phyloP scores from a whole-genome alignment of 2,113 vertebrate species.

The Amphilophus citrinellus region DNA sequence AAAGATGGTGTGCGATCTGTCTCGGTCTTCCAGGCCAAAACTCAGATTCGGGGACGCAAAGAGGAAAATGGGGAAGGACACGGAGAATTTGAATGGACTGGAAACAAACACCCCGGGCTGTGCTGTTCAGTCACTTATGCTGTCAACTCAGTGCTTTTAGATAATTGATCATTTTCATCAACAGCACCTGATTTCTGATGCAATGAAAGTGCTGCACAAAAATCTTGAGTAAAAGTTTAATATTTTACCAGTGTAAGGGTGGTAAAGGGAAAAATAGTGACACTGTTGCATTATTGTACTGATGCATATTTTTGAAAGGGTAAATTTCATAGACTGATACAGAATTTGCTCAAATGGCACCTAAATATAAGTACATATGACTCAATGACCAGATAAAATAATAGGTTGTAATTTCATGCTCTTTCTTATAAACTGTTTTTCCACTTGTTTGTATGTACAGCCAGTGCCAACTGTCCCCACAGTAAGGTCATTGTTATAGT shows the following conservation, averaged over 20 bases:
- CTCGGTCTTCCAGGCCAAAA: slow-evolving; percentile 23
- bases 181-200: background rate
- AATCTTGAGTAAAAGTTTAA: background rate
- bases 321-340: background rate
- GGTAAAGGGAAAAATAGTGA: background rate
- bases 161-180: background rate
- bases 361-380: background rate
- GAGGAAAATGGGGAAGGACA: slow-evolving; percentile 21
- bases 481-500: slow-evolving; percentile 43
- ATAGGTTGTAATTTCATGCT: background rate
- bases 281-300: background rate
- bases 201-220: slow-evolving; percentile 11
- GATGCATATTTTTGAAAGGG: background rate
- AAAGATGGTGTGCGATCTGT: slow-evolving; percentile 33
- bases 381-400: background rate
- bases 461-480: slow-evolving; percentile 27
- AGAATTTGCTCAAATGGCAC: background rate
- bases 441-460: slow-evolving; percentile 10
- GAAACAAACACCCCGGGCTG: slow-evolving; percentile 39
- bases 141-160: slow-evolving; percentile 4
- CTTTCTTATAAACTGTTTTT: background rate
- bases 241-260: background rate
- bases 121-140: slow-evolving; percentile 12
- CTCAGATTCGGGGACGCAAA: slow-evolving; percentile 53
- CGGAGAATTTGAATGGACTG: slow-evolving; percentile 20